phyloP scores from a whole-genome alignment of 2,888 invertebrate species.

The Agrochola litura region DNA sequence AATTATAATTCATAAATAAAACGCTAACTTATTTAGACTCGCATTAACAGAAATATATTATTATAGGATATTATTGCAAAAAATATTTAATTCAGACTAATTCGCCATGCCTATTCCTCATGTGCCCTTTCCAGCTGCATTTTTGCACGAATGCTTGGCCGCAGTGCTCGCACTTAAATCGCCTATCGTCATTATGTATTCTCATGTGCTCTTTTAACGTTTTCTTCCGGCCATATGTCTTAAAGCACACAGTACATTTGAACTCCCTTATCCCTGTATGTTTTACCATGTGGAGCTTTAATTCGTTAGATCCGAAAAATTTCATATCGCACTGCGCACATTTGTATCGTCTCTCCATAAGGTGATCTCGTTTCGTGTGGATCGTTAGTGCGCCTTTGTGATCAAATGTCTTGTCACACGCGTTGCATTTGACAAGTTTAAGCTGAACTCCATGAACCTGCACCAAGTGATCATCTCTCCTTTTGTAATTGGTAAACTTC shows the following conservation, averaged over 20 bases:
- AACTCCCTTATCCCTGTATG: constrained; percentile 73
- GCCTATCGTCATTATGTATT: constrained; percentile 73
- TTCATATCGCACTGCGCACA: constrained; percentile 78
- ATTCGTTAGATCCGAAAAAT: constrained; percentile 74
- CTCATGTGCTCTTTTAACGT: constrained; percentile 74
- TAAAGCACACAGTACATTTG: constrained; percentile 74
- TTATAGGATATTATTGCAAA: constrained; percentile 10
- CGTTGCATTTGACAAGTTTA: constrained; percentile 74
- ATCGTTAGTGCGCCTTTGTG: constrained; percentile 72
- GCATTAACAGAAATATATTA: constrained; percentile 20
- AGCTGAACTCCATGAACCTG: constrained; percentile 75
- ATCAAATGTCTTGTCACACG: constrained; percentile 76
- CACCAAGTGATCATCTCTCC: constrained; percentile 75
- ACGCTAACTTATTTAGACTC: background rate
- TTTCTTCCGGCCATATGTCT: constrained; percentile 72
- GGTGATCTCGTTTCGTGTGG: constrained; percentile 79
- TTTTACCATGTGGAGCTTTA: constrained; percentile 73
- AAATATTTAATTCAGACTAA: constrained; percentile 39
- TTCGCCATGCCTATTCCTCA: constrained; percentile 68
- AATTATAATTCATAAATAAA: constrained; percentile 28
- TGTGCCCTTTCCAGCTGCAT: constrained; percentile 72
- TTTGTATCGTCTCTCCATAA: constrained; percentile 77
- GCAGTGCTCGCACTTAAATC: constrained; percentile 71
- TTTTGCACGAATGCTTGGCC: constrained; percentile 72
- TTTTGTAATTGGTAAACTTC: constrained; percentile 76